phyloP scores from a whole-genome alignment of 2,888 invertebrate genomes.

The Parnassius glacialis region DNA sequence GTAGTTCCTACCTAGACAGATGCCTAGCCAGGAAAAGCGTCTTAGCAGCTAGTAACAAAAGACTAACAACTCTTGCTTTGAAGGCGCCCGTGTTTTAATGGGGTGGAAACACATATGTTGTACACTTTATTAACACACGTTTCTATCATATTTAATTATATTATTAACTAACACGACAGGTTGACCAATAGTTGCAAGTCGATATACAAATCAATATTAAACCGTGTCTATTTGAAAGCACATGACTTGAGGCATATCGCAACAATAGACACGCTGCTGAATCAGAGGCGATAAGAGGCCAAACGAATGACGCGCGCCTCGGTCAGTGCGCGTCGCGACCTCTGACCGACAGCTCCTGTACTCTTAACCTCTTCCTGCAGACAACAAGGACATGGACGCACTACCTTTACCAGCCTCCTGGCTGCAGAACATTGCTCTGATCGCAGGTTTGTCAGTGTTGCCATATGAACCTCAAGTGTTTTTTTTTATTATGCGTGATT shows the following conservation, averaged over 20 bases:
- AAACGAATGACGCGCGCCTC: conserved; percentile 33
- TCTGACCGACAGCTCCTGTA: conserved; percentile 26
- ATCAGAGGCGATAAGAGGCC: conserved; percentile 52
- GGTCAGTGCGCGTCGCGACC: conserved; percentile 44
- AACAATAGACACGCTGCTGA: conserved; percentile 38
- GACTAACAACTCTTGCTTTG: too few species aligned
- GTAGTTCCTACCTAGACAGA: too few species aligned
- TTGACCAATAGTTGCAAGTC: too few species aligned
- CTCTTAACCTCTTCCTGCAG: conserved; percentile 15
- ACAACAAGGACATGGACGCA: conserved; percentile 43
- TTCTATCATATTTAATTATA: too few species aligned
- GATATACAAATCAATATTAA: too few species aligned
- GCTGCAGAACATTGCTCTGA: conserved; percentile 56
- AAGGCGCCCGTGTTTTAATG: too few species aligned
- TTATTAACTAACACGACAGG: too few species aligned
- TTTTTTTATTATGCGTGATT: neutral
- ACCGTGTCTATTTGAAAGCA: conserved; percentile 7
- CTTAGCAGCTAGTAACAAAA: too few species aligned
- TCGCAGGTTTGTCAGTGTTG: conserved; percentile 45
- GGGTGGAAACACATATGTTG: too few species aligned
- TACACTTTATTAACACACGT: too few species aligned
- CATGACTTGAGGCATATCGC: conserved; percentile 30
- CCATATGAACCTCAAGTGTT: neutral
- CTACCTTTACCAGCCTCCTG: conserved; percentile 48
- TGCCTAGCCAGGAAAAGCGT: too few species aligned